Evolutionary conservation across 2,797 vertebrate species (phyloP).

Genomic region (Tarsius wallacei): DNA sequence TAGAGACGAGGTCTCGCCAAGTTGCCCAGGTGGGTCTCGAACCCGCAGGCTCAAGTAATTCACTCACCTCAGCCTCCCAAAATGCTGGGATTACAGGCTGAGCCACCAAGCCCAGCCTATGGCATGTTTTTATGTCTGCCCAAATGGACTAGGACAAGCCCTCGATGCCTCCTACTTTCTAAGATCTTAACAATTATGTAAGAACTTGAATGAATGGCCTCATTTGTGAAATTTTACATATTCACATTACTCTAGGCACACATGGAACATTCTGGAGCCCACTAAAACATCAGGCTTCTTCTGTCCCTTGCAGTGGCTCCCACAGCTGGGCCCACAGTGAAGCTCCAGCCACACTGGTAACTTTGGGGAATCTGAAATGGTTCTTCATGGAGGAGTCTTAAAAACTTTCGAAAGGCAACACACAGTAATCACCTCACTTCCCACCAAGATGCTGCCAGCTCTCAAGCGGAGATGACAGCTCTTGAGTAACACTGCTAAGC

Average conservation of each 20-base stretch:
- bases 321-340: background rate
- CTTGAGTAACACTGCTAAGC: background rate
- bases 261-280: background rate
- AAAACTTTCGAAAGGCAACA: background rate
- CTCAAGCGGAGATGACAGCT: background rate
- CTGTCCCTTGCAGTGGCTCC: background rate
- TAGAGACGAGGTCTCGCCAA: too few relatives aligned
- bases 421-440: background rate
- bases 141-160: background rate
- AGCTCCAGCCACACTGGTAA: background rate
- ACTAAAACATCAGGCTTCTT: background rate
- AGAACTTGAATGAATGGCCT: background rate
- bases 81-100: too few relatives aligned
- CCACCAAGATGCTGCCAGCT: background rate
- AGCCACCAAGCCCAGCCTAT: background rate
- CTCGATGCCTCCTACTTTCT: background rate
- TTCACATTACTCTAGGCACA: background rate
- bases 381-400: background rate
- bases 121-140: background rate
- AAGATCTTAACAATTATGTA: background rate
- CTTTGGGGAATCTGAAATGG: background rate
- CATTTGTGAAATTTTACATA: background rate
- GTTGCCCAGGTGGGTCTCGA: too few relatives aligned
- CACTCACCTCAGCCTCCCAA: too few relatives aligned
- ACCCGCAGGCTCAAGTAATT: too few relatives aligned